Evolutionary conservation across 2,888 invertebrate genomes (phyloP).

Genomic region (Drosophila siamana): DNA sequence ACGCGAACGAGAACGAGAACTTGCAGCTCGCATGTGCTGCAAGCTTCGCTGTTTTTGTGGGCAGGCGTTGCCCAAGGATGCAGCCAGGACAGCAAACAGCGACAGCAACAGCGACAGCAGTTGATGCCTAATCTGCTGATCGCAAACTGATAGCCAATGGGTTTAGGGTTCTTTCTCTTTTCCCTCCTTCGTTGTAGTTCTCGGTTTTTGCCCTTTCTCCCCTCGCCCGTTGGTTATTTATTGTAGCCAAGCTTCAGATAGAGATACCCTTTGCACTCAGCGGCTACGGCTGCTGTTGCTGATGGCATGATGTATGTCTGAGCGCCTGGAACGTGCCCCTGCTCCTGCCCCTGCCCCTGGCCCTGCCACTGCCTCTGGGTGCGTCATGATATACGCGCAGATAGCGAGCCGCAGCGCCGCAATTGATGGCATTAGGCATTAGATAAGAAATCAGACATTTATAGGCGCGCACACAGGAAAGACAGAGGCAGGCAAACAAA

Average conservation of each 20-base stretch:
- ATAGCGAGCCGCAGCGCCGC: slow-evolving; percentile 72
- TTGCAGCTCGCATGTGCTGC: slow-evolving; percentile 24
- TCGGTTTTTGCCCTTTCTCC: not conserved
- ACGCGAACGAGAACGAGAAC: slow-evolving; percentile 17
- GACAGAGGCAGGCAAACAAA: slow-evolving; percentile 11
- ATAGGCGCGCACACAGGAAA: slow-evolving; percentile 54
- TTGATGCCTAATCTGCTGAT: slow-evolving; percentile 66
- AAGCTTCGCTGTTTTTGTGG: slow-evolving; percentile 42
- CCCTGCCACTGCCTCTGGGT: slow-evolving; percentile 55
- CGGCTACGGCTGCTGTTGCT: slow-evolving; percentile 27
- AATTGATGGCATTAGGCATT: slow-evolving; percentile 82
- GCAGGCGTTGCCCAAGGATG: slow-evolving; percentile 55
- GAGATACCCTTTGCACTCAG: slow-evolving; percentile 60
- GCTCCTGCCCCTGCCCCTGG: not conserved
- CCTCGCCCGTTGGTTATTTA: slow-evolving; percentile 45
- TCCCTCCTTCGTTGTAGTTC: not conserved
- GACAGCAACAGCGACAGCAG: slow-evolving; percentile 15
- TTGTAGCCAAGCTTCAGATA: slow-evolving; percentile 67
- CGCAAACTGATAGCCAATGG: slow-evolving; percentile 67
- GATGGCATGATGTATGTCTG: slow-evolving; percentile 57
- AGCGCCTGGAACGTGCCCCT: slow-evolving; percentile 14
- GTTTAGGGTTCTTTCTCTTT: slow-evolving; percentile 22
- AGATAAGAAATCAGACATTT: slow-evolving; percentile 83
- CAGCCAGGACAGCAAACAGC: slow-evolving; percentile 34
- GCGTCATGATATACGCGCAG: slow-evolving; percentile 73